These are phyloP conservation scores for Sapayoa aenigma DNA, from an alignment of 2,113 vertebrate genomes.

Conservation along the genomic window DNA sequence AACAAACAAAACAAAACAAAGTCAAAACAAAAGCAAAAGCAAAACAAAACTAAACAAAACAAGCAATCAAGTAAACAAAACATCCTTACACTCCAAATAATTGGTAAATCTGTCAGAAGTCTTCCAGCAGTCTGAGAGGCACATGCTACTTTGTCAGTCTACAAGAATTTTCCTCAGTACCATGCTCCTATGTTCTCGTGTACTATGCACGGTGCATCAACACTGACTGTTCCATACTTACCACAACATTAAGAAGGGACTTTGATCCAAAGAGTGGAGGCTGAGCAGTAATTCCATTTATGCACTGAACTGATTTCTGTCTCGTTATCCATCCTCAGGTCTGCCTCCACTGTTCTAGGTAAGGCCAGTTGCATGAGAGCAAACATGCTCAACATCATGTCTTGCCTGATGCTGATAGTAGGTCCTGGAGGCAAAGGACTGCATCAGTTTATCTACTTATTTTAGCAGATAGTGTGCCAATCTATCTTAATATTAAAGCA, in stretches of 20 bases:
- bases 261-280: background rate
- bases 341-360: background rate
- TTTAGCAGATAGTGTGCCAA: background rate
- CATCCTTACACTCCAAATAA: background rate
- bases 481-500: background rate
- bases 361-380: fast-evolving
- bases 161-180: background rate
- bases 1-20: background rate
- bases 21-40: background rate
- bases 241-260: background rate
- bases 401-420: background rate
- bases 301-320: background rate
- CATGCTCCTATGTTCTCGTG: background rate
- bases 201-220: background rate
- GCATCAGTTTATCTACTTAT: background rate
- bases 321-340: background rate
- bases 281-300: background rate
- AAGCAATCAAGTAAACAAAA: background rate
- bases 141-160: background rate
- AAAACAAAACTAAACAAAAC: background rate
- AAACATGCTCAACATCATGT: background rate
- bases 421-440: background rate
- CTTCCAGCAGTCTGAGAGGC: background rate
- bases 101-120: background rate
- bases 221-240: background rate